A percentile compares a stretch with the other conserved stretches of the same genome.
These are phyloP conservation scores for Bombus superbus DNA, from an alignment of 1,140 invertebrate genomes.

Conservation along the genomic window DNA sequence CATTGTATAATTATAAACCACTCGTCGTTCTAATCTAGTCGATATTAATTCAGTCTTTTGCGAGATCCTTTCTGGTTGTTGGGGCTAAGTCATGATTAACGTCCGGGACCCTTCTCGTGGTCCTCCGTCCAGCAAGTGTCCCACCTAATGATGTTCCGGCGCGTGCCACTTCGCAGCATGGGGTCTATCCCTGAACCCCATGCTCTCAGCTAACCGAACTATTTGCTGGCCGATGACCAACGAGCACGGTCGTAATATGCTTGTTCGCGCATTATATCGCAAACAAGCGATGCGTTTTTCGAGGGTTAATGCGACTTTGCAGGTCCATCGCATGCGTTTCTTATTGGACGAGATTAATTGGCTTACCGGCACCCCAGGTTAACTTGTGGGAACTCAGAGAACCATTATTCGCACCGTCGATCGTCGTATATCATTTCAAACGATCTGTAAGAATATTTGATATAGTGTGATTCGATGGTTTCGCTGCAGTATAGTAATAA, in stretches of 20 bases:
- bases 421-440: constrained; percentile 12
- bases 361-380: constrained; percentile 59
- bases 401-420: not conserved
- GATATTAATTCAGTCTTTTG: constrained; percentile 24
- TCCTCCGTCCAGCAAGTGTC: constrained; percentile 78
- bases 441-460: constrained; percentile 43
- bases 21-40: not conserved
- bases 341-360: constrained; percentile 81
- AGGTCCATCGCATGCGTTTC: constrained; percentile 65
- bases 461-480: not conserved
- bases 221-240: constrained; percentile 69
- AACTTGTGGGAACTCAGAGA: constrained; percentile 49
- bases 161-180: constrained; percentile 78
- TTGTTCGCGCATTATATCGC: constrained; percentile 73
- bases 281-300: constrained; percentile 76
- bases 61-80: constrained; percentile 43
- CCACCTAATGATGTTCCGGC: constrained; percentile 81
- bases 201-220: constrained; percentile 59
- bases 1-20: too few relatives aligned
- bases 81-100: constrained; percentile 54
- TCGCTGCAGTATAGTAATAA: not conserved
- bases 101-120: constrained; percentile 30
- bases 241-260: constrained; percentile 23
- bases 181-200: constrained; percentile 64
- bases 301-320: constrained; percentile 54